Evolutionary conservation across 2,797 vertebrate genomes (phyloP), one percentile per base, ranked within the genome.

Genomic region (Tragopan temminckii): DNA sequence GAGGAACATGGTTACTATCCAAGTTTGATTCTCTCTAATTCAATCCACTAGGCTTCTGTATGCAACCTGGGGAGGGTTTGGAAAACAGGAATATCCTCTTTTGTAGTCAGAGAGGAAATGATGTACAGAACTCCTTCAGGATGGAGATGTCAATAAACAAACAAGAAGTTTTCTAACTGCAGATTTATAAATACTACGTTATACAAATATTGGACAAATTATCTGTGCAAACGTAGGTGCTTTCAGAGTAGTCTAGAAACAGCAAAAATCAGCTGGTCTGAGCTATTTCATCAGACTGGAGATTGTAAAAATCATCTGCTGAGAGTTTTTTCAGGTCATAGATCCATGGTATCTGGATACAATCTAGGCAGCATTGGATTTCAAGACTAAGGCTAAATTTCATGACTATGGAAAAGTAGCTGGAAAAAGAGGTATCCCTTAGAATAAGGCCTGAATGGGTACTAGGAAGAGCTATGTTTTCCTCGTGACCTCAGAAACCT

Each of bases 11-110:
- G 63, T 76, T 67, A 74, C 91, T 67, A 90, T 70, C 89, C 27
- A 29, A 69, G 67, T 69, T 84, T 67, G 50, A 63, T 63, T 85
- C 48, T 71, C 76, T 62, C 66, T 93, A 92, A 93, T 94, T 92
- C 67, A 95, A 67, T 94, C 55, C 42, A 46, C 8, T 69, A 14
- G 71, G 52, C 70, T 90, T 90, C 85, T 90, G 59, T 62, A 25
- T 55, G 78, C 74, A 81, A 13, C 95, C 91, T 93, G 74, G 57
- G 19, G 83, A 86, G 38, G 14, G 59, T 36, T 16, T 86, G 85
- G 63, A 76, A 83, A 89, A 48, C 52, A 76, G 76, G 21, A 84
- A 63, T 79, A 5, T 52, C 76, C 40, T 83, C 24, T 69, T 62
- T 35, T 71, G 3, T 21, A 11, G 33, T 2, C 1, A 78, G 63